Conservation (phyloP, 2,113 vertebrate genomes). For the Cichladusa arquata region DNA sequence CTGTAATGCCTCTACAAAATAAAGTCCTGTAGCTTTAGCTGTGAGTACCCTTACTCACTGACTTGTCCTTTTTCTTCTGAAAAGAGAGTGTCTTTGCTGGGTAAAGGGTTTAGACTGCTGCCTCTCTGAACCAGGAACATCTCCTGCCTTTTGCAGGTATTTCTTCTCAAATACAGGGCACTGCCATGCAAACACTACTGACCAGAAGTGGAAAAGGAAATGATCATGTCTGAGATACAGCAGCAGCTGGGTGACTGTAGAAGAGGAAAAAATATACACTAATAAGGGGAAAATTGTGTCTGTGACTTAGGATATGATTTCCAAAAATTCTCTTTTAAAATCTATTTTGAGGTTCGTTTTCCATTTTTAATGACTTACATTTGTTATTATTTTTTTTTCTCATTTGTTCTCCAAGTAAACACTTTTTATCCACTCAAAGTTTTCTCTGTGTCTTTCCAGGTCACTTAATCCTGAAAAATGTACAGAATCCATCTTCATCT, state of each 20-base stretch:
- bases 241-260: not conserved
- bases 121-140: not conserved
- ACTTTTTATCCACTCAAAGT: not conserved
- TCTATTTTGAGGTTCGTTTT: not conserved
- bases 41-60: not conserved
- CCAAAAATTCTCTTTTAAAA: not conserved
- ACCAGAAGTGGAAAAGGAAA: not conserved
- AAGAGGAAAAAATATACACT: not conserved
- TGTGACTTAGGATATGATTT: not conserved
- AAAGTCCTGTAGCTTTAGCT: not conserved
- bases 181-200: not conserved
- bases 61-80: not conserved
- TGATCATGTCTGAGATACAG: not conserved
- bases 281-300: not conserved
- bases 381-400: conserved; percentile 27
- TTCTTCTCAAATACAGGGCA: not conserved
- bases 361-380: conserved; percentile 14
- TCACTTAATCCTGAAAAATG: conserved; percentile 39
- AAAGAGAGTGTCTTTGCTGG: not conserved
- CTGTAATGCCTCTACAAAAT: not conserved
- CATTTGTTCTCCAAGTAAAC: conserved; percentile 19
- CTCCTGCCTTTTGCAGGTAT: not conserved
- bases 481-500: not conserved
- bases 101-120: not conserved
- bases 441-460: not conserved